These are phyloP conservation scores for Myotis lucifugus DNA, from an alignment of 2,113 vertebrate species.

Conservation along the genomic window DNA sequence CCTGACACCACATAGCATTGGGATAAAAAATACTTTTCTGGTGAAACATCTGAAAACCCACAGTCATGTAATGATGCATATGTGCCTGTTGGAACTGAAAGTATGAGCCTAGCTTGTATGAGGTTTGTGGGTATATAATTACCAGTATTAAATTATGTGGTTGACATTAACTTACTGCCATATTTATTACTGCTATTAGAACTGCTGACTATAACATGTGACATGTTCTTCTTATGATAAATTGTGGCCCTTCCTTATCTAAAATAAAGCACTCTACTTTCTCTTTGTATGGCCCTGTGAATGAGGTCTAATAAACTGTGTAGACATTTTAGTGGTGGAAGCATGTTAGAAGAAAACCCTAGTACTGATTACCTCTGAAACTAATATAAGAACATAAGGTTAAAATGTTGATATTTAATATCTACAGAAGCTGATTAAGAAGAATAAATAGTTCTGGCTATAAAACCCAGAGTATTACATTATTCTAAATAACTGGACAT, in stretches of 20 bases:
- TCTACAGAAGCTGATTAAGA: conserved; percentile 48
- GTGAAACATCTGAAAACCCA: conserved; percentile 60
- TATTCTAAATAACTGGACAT: background rate
- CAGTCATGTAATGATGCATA: conserved; percentile 17
- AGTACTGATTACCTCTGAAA: conserved; percentile 25
- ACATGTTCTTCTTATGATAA: conserved; percentile 56
- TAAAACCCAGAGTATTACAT: conserved; percentile 12
- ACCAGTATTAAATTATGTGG: conserved; percentile 72
- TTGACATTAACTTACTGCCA: conserved; percentile 66
- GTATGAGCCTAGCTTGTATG: background rate
- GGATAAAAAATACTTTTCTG: conserved; percentile 50
- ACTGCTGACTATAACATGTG: conserved; percentile 54
- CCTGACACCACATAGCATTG: background rate
- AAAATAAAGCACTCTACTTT: conserved; percentile 66
- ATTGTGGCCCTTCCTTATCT: conserved; percentile 66
- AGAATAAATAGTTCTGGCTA: background rate
- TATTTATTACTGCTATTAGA: conserved; percentile 74
- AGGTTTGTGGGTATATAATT: conserved; percentile 60
- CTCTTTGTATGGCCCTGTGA: conserved; percentile 42
- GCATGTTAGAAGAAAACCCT: background rate
- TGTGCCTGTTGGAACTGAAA: conserved; percentile 7
- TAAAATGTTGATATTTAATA: conserved; percentile 49
- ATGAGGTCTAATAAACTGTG: background rate
- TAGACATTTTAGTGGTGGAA: background rate
- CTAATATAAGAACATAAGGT: background rate